These are phyloP conservation scores for Neosilurus hyrtlii DNA, from an alignment of 2,797 vertebrate genomes.

Conservation along the genomic window DNA sequence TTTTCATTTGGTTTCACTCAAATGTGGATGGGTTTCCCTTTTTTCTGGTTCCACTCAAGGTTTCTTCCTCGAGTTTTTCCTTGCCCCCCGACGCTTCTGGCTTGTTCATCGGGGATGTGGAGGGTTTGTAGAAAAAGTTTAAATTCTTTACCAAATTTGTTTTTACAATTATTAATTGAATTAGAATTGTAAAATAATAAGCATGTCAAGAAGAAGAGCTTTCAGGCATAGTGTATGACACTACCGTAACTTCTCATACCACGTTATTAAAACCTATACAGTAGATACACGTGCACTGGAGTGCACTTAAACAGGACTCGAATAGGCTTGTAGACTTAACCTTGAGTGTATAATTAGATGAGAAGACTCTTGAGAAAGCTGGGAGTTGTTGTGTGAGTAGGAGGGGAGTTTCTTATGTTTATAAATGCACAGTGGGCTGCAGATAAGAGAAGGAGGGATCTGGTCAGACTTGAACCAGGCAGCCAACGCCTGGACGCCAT, in stretches of 20 bases:
- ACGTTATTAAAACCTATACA: not conserved
- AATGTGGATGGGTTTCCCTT: too few species aligned
- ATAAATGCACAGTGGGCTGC: slow-evolving; percentile 39
- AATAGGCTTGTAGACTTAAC: not conserved
- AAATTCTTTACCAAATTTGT: too few species aligned
- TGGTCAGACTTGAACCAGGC: slow-evolving; percentile 63
- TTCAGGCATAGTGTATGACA: not conserved
- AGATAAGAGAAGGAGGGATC: slow-evolving; percentile 42
- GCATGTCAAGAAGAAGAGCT: not conserved
- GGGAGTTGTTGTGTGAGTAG: slow-evolving; percentile 14
- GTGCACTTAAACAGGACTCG: not conserved
- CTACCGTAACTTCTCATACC: not conserved
- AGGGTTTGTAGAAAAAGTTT: too few species aligned
- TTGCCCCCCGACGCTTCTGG: too few species aligned
- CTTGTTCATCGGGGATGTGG: too few species aligned
- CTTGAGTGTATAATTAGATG: slow-evolving; percentile 7
- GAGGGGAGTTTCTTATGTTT: slow-evolving; percentile 35
- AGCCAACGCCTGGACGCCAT: slow-evolving; percentile 42
- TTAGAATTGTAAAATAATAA: not conserved
- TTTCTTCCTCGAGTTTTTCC: too few species aligned
- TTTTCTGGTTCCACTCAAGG: too few species aligned
- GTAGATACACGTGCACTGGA: not conserved
- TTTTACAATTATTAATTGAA: too few species aligned
- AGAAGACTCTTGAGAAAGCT: slow-evolving; percentile 3
- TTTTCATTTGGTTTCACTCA: too few species aligned